Base-by-base conservation (phyloP, 2,797 vertebrate species). In the Chelidonichthys spinosus region DNA sequence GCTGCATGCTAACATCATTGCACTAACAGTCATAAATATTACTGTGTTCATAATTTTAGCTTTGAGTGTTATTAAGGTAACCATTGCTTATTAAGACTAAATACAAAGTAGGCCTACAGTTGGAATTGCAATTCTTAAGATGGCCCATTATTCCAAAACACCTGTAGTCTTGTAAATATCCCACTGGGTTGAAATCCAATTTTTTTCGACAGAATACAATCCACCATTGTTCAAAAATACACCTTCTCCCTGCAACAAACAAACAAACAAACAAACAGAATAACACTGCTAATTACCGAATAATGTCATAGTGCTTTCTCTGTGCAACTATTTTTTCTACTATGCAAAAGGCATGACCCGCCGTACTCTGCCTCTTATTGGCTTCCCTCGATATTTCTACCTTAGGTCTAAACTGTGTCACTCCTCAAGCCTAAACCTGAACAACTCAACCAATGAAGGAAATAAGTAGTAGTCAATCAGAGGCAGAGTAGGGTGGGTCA, bases 401-500 rank as follows among this genome's bases (percentile, higher is more conserved):
- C 33, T 13, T n/a, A n/a, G n/a, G n/a, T 35, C 47, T 49, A 18
- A 49, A 17, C 17, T n/a, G 18, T 49, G 17, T 49, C 47, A 49
- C 47, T 10, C 47, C 0, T 49, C 47, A n/a, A 18, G 47, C 17
- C 47, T 49, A 49, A 49, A 49, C 47, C 47, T 47, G 8, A 47
- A 0, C 7, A 47, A 47, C 17, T 0, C 0, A 47, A 17, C 7
- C 46, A 47, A 47, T 6, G 3, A 47, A 14, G 0, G 15, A 7
- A 47, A 49, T 0, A 2, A 49, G 47, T 49, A 49, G 7, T 2
- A 9, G 4, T 8, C 0, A 18, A 49, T 49, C 47, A 18, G 47
- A 49, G n/a, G 47, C 47, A 49, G 0, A 49, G 47, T 18, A 18
- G 46, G 46, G 17, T 8, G n/a, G 46, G 46, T 49, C 46, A 5